Percentiles rank a stretch among this genome's conserved stretches.
Evolutionary conservation across 92 coral and sea anemone genomes (phyloP).

Genomic region (Heteractis magnifica): DNA sequence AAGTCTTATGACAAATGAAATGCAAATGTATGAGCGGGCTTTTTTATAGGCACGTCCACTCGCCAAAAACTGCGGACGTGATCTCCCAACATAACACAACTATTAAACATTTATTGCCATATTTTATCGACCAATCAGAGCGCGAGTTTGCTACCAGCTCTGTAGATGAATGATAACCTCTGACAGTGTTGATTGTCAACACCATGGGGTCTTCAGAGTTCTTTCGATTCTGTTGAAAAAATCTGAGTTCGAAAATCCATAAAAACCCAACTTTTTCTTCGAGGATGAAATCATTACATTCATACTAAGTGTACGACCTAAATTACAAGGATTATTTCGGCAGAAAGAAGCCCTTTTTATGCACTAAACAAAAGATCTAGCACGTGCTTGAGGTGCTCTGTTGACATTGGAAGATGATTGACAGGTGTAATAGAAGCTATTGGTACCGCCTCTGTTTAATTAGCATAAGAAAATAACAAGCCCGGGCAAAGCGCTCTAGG

Average conservation of each 20-base stretch:
- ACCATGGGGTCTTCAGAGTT: background rate
- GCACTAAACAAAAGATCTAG: background rate
- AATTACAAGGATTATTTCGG: background rate
- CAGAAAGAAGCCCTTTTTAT: background rate
- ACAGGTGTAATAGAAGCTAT: background rate
- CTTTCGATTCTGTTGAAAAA: constrained; percentile 8
- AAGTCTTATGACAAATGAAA: background rate
- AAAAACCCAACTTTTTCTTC: background rate
- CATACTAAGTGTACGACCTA: background rate
- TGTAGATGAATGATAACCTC: constrained; percentile 37
- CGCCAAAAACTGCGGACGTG: constrained; percentile 34
- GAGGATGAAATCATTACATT: background rate
- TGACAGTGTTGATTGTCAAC: constrained; percentile 6
- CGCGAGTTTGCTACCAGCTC: background rate
- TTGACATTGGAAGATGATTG: constrained; percentile 26
- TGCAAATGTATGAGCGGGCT: background rate
- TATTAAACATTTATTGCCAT: constrained; percentile 49
- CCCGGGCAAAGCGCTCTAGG: background rate
- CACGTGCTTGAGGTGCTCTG: constrained; percentile 23
- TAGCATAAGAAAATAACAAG: constrained; percentile 28
- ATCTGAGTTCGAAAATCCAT: background rate
- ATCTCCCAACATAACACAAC: constrained; percentile 33
- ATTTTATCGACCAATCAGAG: constrained; percentile 49
- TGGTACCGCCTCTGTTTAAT: background rate
- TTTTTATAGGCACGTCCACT: constrained; percentile 34